phyloP scores from a whole-genome alignment of 2,888 invertebrate genomes.

The Protophormia terraenovae region DNA sequence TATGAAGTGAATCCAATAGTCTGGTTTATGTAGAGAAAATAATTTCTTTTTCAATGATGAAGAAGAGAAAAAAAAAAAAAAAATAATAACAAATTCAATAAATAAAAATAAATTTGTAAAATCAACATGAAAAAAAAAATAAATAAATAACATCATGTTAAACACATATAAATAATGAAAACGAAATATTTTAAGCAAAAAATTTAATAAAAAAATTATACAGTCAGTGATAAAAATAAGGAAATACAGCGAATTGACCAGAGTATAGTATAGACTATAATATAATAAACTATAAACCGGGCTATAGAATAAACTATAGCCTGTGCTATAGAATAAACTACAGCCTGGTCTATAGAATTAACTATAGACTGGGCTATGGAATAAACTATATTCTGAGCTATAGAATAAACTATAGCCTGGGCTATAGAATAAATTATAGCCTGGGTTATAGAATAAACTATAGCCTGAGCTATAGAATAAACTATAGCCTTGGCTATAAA shows the following conservation, averaged over 20 bases:
- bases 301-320: not conserved
- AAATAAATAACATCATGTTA: conserved; percentile 22
- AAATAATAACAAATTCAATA: conserved; percentile 15
- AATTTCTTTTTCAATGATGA: not conserved
- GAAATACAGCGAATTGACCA: not conserved
- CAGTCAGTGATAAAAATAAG: not conserved
- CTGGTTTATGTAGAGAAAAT: conserved; percentile 22
- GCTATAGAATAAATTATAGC: not conserved
- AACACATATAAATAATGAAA: not conserved
- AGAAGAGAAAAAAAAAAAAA: not conserved
- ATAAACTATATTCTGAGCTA: not conserved
- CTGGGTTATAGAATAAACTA: not conserved
- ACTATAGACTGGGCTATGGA: not conserved
- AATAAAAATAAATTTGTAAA: conserved; percentile 24
- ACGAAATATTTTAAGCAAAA: not conserved
- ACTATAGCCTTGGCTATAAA: not conserved
- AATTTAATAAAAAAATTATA: not conserved
- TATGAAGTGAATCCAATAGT: conserved; percentile 6
- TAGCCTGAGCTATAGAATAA: not conserved
- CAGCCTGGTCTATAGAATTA: not conserved
- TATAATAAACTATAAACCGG: too few relatives aligned
- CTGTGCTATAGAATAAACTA: not conserved
- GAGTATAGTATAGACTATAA: too few relatives aligned
- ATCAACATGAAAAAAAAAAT: conserved; percentile 40
- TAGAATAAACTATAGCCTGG: not conserved